These are phyloP conservation scores for Philaethria dido DNA, from an alignment of 2,888 invertebrate species.

Conservation along the genomic window DNA sequence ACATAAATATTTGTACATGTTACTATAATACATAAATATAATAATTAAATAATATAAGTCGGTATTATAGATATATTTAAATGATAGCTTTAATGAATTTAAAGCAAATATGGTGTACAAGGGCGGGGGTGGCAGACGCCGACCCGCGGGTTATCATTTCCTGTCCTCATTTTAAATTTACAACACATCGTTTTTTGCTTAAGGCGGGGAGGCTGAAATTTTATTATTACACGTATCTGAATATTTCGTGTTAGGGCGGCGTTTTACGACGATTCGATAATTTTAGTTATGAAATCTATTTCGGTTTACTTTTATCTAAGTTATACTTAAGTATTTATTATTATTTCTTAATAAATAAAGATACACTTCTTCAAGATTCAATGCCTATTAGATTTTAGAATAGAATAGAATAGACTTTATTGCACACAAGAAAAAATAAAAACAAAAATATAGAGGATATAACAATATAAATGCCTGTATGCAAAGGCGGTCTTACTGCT, in stretches of 20 bases:
- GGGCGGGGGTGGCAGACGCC: constrained; percentile 61
- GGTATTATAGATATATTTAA: background rate
- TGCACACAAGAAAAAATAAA: no score
- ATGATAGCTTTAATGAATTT: constrained; percentile 33
- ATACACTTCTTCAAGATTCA: no score
- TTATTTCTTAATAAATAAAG: background rate
- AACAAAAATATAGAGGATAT: no score
- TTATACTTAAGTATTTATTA: background rate
- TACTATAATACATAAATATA: background rate
- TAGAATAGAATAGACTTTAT: no score
- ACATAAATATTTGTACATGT: background rate
- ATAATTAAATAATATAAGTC: background rate
- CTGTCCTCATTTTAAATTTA: constrained; percentile 82
- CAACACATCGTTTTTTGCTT: constrained; percentile 73
- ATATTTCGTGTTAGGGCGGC: constrained; percentile 33
- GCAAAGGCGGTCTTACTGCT: no score
- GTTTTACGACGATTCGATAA: constrained; percentile 15
- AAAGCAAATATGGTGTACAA: constrained; percentile 57
- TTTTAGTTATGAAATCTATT: constrained; percentile 10
- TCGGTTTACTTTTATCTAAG: background rate
- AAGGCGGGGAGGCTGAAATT: constrained; percentile 55
- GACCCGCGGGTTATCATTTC: constrained; percentile 83
- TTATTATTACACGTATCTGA: constrained; percentile 43
- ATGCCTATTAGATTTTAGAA: no score
- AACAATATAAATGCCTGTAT: no score